A percentile compares a stretch with the other conserved stretches of the same genome.
These are phyloP conservation scores for Meloe dianella DNA, from an alignment of 2,888 invertebrate species.

Conservation along the genomic window DNA sequence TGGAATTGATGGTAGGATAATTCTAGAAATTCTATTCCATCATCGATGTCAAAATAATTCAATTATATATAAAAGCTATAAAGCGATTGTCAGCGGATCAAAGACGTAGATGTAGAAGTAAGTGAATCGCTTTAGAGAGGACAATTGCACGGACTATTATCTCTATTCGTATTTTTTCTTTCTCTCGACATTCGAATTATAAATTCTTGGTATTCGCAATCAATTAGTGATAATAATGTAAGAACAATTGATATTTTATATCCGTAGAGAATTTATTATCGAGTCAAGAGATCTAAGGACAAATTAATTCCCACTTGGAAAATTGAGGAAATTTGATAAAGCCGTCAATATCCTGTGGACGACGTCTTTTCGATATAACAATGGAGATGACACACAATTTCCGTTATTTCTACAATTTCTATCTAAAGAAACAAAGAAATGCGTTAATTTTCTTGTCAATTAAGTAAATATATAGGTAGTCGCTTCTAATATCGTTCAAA, in stretches of 20 bases:
- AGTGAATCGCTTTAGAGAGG: constrained; percentile 28
- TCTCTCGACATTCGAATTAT: constrained; percentile 17
- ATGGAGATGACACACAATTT: too few relatives aligned
- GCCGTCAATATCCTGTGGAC: too few relatives aligned
- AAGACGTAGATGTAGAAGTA: constrained; percentile 27
- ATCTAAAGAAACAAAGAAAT: too few relatives aligned
- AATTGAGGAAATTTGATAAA: too few relatives aligned
- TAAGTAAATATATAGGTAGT: too few relatives aligned
- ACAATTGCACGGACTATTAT: constrained; percentile 26
- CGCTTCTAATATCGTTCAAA: neutral
- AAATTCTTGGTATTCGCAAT: too few relatives aligned
- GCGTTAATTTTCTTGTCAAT: too few relatives aligned
- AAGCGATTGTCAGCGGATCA: constrained; percentile 41
- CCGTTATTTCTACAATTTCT: too few relatives aligned
- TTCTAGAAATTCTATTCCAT: constrained; percentile 16
- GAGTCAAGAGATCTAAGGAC: neutral
- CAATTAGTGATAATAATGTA: constrained; percentile 17
- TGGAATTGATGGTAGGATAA: too few relatives aligned
- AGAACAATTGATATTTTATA: too few relatives aligned
- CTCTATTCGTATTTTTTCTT: constrained; percentile 13
- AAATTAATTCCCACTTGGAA: neutral
- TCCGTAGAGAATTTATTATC: neutral
- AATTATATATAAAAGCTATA: constrained; percentile 29
- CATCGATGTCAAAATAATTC: constrained; percentile 31
- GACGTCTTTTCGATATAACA: too few relatives aligned